Conservation (phyloP, 1,140 invertebrate species). For the Paracyclopina nana region DNA sequence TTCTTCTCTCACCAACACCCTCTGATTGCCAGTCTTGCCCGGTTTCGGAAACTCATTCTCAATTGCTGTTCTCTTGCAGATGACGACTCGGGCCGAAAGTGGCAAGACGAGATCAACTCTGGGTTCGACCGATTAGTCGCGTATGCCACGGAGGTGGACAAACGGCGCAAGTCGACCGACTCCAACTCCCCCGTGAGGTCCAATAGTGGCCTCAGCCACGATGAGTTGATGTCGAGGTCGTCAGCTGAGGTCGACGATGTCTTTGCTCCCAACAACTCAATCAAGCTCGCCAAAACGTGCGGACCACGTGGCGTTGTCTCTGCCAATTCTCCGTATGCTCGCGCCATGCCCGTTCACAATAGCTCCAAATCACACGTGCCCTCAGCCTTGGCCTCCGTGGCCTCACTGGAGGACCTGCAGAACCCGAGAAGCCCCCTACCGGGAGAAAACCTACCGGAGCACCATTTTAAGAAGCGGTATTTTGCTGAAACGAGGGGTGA, state of each 20-base stretch:
- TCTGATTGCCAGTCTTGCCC: too few relatives aligned
- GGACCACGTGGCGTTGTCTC: conserved; percentile 30
- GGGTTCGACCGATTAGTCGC: conserved; percentile 67
- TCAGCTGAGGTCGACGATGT: too few relatives aligned
- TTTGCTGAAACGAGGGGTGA: conserved; percentile 4
- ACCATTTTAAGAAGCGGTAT: conserved; percentile 11
- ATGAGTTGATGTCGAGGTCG: too few relatives aligned
- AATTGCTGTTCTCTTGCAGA: not conserved
- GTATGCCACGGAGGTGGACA: conserved; percentile 61
- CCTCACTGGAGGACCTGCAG: too few relatives aligned
- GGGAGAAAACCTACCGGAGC: conserved; percentile 15
- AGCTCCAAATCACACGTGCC: too few relatives aligned
- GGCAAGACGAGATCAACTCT: conserved; percentile 52
- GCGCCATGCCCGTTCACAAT: conserved; percentile 26
- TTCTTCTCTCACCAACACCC: too few relatives aligned
- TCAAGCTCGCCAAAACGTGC: too few relatives aligned
- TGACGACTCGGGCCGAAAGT: not conserved
- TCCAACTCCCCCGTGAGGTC: conserved; percentile 12
- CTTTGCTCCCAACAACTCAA: too few relatives aligned
- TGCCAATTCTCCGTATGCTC: conserved; percentile 29
- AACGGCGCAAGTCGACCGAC: conserved; percentile 50
- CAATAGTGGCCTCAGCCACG: too few relatives aligned
- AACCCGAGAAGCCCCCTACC: conserved; percentile 10
- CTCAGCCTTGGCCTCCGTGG: too few relatives aligned
- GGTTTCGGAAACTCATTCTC: too few relatives aligned